These are phyloP conservation scores for Campylorhamphus procurvoides DNA, from an alignment of 2,113 vertebrate genomes.

Conservation along the genomic window DNA sequence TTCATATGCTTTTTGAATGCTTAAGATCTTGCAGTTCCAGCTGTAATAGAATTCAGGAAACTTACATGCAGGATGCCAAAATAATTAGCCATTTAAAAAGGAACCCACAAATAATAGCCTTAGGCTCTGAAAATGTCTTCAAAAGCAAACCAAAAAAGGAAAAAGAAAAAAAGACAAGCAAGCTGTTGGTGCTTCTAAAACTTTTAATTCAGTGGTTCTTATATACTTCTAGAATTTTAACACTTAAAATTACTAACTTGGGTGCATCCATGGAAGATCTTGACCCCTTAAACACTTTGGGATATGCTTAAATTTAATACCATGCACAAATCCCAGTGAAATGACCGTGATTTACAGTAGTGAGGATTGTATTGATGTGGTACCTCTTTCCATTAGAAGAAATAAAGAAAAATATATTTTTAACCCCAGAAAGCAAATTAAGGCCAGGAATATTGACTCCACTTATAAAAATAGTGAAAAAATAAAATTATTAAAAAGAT, in stretches of 20 bases:
- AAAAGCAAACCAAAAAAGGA: background rate
- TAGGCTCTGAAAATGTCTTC: background rate
- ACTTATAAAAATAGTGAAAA: background rate
- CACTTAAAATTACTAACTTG: background rate
- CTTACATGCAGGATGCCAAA: background rate
- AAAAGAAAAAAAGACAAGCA: background rate
- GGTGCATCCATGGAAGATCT: background rate
- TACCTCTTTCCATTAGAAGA: background rate
- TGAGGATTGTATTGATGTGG: background rate
- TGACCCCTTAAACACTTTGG: background rate
- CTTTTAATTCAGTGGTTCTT: background rate
- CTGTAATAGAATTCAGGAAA: background rate
- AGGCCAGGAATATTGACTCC: background rate
- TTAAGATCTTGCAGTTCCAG: background rate
- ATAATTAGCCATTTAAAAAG: slow-evolving; percentile 6
- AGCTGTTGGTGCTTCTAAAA: background rate
- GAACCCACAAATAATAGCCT: background rate
- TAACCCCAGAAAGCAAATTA: background rate
- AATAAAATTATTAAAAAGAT: background rate
- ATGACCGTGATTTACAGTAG: background rate
- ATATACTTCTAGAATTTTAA: background rate
- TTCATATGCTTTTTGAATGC: background rate
- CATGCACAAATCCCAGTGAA: background rate
- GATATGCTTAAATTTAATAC: background rate
- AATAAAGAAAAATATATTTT: background rate